phyloP scores from a whole-genome alignment of 2,888 invertebrate species.

The Pelosia muscerda region DNA sequence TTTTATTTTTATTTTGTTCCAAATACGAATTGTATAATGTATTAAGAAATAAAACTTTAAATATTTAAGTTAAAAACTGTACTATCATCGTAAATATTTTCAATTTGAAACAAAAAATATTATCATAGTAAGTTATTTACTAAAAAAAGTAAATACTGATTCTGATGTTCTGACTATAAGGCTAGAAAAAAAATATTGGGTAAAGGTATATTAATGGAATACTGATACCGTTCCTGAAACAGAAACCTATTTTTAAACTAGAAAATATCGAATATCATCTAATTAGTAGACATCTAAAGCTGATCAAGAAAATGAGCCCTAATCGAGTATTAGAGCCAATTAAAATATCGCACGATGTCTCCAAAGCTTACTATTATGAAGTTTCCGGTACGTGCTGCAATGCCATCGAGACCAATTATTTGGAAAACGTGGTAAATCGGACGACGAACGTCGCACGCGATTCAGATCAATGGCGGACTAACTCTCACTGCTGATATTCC shows the following conservation, averaged over 20 bases:
- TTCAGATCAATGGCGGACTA: slow-evolving; percentile 27
- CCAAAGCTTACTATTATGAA: slow-evolving; percentile 43
- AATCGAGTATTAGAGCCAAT: not conserved
- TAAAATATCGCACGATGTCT: slow-evolving; percentile 23
- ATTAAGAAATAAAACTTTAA: not conserved
- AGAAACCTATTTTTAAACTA: not conserved
- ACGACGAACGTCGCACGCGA: slow-evolving; percentile 48
- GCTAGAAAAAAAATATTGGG: no score
- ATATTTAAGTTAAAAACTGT: not conserved
- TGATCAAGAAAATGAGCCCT: not conserved
- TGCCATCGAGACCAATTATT: slow-evolving; percentile 63
- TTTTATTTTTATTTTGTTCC: not conserved
- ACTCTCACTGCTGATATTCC: slow-evolving; percentile 52
- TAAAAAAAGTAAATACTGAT: not conserved
- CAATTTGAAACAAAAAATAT: not conserved
- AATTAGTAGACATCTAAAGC: not conserved
- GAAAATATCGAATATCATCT: not conserved
- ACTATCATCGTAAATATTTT: not conserved
- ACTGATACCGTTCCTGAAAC: not conserved
- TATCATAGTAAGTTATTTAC: not conserved
- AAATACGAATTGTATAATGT: not conserved
- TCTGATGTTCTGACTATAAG: no score
- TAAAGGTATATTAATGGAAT: not conserved
- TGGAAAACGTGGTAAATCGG: slow-evolving; percentile 67
- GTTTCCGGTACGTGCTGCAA: slow-evolving; percentile 48